phyloP scores from a whole-genome alignment of 2,797 vertebrate species.

The Crocodylus rhombifer region DNA sequence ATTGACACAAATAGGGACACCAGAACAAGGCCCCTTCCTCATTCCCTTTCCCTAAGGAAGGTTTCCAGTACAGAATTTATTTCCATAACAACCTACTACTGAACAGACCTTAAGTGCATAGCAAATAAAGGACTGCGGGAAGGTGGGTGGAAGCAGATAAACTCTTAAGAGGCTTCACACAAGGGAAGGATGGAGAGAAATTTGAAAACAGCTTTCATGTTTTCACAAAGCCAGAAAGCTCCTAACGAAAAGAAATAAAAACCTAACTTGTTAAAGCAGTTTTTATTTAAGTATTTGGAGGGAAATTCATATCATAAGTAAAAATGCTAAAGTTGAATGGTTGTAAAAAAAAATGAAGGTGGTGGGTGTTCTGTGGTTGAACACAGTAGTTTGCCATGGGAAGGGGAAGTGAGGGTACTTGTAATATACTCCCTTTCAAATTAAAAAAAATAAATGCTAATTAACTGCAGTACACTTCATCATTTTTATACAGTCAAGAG shows the following conservation, averaged over 20 bases:
- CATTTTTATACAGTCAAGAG: constrained; percentile 69
- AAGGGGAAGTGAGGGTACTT: constrained; percentile 33
- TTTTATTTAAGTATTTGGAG: constrained; percentile 85
- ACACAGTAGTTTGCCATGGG: constrained; percentile 32
- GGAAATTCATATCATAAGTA: constrained; percentile 78
- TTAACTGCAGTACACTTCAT: constrained; percentile 67
- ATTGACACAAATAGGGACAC: background rate
- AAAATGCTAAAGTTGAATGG: constrained; percentile 80
- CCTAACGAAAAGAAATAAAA: constrained; percentile 56
- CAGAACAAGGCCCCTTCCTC: constrained; percentile 30
- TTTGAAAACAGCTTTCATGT: background rate
- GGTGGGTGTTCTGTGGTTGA: constrained; percentile 56
- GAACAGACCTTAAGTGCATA: constrained; percentile 29
- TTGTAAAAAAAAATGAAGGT: constrained; percentile 69
- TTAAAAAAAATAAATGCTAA: constrained; percentile 65
- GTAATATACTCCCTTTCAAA: constrained; percentile 65
- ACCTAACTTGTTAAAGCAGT: constrained; percentile 79
- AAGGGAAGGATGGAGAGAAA: background rate
- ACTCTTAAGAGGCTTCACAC: background rate
- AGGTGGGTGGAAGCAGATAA: background rate
- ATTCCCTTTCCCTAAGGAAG: constrained; percentile 3
- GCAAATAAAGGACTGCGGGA: constrained; percentile 15
- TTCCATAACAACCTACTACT: constrained; percentile 14
- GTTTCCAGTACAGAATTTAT: background rate
- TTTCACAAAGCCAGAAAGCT: constrained; percentile 9